phyloP scores from a whole-genome alignment of 2,888 invertebrate genomes.

The Oxyscelio sp. region DNA sequence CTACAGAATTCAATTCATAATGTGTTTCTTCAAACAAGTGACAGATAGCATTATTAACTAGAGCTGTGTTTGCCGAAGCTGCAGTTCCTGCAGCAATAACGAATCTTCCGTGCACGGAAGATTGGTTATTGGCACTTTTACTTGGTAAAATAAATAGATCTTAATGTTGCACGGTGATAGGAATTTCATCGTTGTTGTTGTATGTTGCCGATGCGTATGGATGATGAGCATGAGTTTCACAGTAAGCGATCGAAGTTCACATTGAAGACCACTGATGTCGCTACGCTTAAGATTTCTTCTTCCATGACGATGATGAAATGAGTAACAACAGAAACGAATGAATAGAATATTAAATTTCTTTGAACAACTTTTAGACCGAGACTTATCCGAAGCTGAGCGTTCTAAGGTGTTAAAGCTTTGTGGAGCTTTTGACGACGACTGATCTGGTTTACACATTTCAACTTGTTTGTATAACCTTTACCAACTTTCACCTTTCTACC shows the following conservation, averaged over 20 bases:
- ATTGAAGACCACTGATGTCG: conserved; percentile 35
- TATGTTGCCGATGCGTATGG: conserved; percentile 40
- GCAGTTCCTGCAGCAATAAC: conserved; percentile 22
- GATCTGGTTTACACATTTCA: too few relatives aligned
- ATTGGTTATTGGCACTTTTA: too few relatives aligned
- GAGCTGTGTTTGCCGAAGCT: conserved; percentile 16
- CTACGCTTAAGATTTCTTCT: conserved; percentile 7
- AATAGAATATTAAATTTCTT: too few relatives aligned
- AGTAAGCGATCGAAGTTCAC: conserved; percentile 48
- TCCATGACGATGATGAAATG: not conserved
- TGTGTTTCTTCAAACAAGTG: conserved; percentile 83
- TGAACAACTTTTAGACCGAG: too few relatives aligned
- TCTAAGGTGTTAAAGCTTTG: too few relatives aligned
- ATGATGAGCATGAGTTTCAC: too few relatives aligned
- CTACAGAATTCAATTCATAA: conserved; percentile 84
- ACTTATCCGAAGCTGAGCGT: too few relatives aligned
- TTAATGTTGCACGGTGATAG: conserved; percentile 50
- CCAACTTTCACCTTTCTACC: too few relatives aligned
- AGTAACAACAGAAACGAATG: not conserved
- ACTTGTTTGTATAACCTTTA: too few relatives aligned
- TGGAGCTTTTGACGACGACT: too few relatives aligned
- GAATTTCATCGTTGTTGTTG: too few relatives aligned
- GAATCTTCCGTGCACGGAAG: conserved; percentile 48
- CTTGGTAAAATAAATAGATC: conserved; percentile 56
- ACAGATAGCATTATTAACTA: too few relatives aligned